phyloP scores from a whole-genome alignment of 2,113 vertebrate genomes.

The Emberiza fucata region DNA sequence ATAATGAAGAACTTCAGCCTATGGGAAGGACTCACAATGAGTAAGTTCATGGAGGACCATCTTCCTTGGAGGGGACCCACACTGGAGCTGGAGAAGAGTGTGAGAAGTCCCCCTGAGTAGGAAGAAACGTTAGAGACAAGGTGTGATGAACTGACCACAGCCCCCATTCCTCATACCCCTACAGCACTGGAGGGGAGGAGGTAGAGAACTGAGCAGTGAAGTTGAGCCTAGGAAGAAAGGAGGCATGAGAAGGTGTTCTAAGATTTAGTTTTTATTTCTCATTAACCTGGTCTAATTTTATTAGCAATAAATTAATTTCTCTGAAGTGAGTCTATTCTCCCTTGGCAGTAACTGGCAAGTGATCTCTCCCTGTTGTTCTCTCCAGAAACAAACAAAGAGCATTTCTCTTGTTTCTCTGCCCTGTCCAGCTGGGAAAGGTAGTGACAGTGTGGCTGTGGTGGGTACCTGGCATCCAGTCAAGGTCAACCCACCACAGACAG shows the following conservation, averaged over 20 bases:
- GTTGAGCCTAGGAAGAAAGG: background rate
- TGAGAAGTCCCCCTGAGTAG: no score
- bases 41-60: no score
- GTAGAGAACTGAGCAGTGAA: background rate
- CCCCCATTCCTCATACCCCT: no score
- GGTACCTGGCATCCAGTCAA: background rate
- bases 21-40: no score
- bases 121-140: no score
- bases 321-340: background rate
- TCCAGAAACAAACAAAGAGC: background rate
- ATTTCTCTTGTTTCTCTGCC: background rate
- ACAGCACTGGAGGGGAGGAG: background rate
- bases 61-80: no score
- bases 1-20: no score
- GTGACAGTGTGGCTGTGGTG: background rate
- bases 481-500: background rate
- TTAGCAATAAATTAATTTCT: background rate
- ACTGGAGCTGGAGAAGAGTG: no score
- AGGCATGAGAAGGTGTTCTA: background rate
- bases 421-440: background rate
- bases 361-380: background rate
- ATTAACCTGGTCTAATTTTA: background rate
- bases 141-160: no score
- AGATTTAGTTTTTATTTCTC: background rate
- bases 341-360: background rate